Conservation (phyloP, 2,888 invertebrate species). For the Celastrina argiolus region DNA sequence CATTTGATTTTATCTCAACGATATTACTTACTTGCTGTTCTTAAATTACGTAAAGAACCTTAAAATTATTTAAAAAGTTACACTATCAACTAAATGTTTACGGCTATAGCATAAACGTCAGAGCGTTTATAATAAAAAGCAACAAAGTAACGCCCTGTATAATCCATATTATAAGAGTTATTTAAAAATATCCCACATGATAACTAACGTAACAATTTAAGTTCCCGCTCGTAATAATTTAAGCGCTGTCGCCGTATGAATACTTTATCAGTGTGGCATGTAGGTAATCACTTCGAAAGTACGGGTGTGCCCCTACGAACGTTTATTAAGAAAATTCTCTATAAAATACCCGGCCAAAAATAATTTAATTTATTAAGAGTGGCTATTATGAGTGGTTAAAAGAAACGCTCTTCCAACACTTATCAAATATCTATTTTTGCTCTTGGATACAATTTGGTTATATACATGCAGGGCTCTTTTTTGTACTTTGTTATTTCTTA, state of each 20-base stretch:
- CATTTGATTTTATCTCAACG: too few relatives aligned
- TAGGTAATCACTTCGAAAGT: background rate
- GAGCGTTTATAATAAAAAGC: background rate
- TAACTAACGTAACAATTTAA: constrained; percentile 17
- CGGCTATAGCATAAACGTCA: background rate
- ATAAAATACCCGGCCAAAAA: background rate
- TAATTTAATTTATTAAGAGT: too few relatives aligned
- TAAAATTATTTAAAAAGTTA: too few relatives aligned
- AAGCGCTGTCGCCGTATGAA: constrained; percentile 15
- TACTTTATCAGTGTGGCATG: constrained; percentile 10
- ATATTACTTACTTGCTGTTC: too few relatives aligned
- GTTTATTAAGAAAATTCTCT: background rate
- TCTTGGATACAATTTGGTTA: too few relatives aligned
- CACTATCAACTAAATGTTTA: too few relatives aligned
- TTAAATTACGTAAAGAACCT: too few relatives aligned
- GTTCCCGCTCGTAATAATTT: constrained; percentile 19
- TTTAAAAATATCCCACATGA: constrained; percentile 1
- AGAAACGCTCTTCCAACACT: too few relatives aligned
- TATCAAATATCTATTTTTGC: too few relatives aligned
- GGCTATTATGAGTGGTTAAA: too few relatives aligned
- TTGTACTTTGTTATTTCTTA: too few relatives aligned
- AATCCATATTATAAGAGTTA: background rate
- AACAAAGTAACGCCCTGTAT: background rate
- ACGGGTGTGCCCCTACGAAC: background rate
- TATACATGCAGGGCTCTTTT: too few relatives aligned